These are phyloP conservation scores for Gorilla gorilla DNA, from an alignment of 2,113 vertebrate genomes.

Conservation along the genomic window DNA sequence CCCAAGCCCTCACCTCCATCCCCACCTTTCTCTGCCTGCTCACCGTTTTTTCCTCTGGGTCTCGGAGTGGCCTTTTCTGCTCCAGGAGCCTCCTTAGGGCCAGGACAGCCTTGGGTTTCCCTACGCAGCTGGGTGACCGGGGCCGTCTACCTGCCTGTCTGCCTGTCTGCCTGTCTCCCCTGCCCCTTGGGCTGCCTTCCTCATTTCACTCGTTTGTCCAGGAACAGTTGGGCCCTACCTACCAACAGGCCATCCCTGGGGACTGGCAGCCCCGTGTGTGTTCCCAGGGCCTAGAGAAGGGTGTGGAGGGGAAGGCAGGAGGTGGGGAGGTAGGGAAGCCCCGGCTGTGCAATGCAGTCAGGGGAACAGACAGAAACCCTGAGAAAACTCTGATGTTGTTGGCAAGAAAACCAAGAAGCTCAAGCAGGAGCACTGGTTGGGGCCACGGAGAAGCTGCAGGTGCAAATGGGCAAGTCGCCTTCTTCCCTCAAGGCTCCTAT, in stretches of 20 bases:
- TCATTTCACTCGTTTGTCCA: background rate
- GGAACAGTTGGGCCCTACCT: background rate
- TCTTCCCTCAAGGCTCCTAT: background rate
- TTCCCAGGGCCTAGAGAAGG: background rate
- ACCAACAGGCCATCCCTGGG: background rate
- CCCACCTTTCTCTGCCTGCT: background rate
- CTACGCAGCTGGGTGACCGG: background rate
- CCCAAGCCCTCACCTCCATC: background rate
- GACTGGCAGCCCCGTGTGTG: too few relatives aligned
- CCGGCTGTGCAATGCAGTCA: fast-evolving
- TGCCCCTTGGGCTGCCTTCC: fast-evolving
- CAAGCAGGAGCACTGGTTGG: fast-evolving
- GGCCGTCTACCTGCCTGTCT: background rate
- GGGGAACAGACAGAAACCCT: background rate
- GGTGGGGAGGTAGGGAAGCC: fast-evolving
- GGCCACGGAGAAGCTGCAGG: background rate
- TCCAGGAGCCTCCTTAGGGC: background rate
- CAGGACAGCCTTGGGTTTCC: background rate
- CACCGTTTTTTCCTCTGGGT: fast-evolving
- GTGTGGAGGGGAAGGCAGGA: fast-evolving
- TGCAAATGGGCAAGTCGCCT: fast-evolving
- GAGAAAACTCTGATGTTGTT: background rate
- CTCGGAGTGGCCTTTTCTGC: background rate
- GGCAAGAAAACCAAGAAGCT: background rate
- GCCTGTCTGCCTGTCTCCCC: background rate